Evolutionary conservation across 2,888 invertebrate genomes (phyloP).

Genomic region (Andrena minutula): DNA sequence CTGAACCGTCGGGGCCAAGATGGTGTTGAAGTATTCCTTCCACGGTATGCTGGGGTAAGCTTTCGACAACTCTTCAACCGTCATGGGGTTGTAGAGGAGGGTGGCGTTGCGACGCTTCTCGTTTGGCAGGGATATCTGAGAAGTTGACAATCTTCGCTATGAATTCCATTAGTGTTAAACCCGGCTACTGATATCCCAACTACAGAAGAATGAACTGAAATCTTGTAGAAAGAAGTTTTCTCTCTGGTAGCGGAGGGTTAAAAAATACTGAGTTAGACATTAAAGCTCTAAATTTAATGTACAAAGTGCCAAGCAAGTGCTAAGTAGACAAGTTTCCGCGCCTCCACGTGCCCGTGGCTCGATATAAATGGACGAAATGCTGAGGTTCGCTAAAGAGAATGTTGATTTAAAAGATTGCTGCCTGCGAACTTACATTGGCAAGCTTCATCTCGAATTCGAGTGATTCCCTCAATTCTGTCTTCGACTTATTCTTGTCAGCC

Average conservation of each 20-base stretch:
- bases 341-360: too few species aligned
- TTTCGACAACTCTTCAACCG: constrained; percentile 90
- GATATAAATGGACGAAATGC: too few species aligned
- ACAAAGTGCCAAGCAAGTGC: too few species aligned
- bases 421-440: constrained; percentile 92
- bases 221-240: too few species aligned
- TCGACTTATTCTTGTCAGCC: constrained; percentile 88
- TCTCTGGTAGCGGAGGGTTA: too few species aligned
- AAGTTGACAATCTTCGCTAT: background rate
- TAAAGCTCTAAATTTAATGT: too few species aligned
- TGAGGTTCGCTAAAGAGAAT: background rate
- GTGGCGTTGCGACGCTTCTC: constrained; percentile 96
- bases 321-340: too few species aligned
- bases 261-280: background rate
- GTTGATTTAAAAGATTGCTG: background rate
- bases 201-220: too few species aligned
- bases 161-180: too few species aligned
- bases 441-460: constrained; percentile 95
- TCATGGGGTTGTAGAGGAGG: constrained; percentile 96
- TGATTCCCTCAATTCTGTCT: constrained; percentile 91
- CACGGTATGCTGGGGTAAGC: constrained; percentile 93
- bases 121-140: constrained; percentile 86
- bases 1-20: constrained; percentile 89
- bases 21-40: constrained; percentile 93
- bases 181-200: too few species aligned